Conservation (phyloP, 1,140 invertebrate species). For the Nylanderia fulva region DNA sequence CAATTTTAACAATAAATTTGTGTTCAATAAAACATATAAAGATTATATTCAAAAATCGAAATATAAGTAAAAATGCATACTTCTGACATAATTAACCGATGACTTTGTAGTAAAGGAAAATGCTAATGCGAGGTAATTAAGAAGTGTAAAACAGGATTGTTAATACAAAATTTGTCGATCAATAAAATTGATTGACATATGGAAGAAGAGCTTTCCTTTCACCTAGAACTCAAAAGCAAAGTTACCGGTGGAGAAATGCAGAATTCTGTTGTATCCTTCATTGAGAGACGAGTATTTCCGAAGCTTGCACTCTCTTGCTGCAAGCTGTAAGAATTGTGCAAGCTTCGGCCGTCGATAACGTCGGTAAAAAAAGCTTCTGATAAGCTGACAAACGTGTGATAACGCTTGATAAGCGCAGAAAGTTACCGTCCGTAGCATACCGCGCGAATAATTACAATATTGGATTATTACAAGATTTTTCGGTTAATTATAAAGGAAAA, state of each 20-base stretch:
- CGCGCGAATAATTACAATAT: background rate
- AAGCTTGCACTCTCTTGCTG: constrained; percentile 9
- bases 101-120: background rate
- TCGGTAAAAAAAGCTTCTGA: constrained; percentile 63
- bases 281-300: background rate
- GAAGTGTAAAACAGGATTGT: background rate
- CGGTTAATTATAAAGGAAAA: no score
- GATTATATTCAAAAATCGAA: background rate
- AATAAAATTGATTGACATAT: background rate
- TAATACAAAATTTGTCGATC: background rate
- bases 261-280: background rate
- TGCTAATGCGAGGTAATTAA: background rate
- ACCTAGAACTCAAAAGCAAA: background rate
- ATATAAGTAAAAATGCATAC: background rate
- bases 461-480: no score
- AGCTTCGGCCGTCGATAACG: constrained; percentile 66
- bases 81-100: background rate
- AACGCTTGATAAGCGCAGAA: background rate
- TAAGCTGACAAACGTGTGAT: no score
- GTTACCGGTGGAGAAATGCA: constrained; percentile 58
- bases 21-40: background rate
- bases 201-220: no score
- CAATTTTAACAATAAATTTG: background rate
- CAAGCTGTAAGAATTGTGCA: background rate
- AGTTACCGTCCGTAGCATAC: constrained; percentile 34